A percentile compares a stretch with the other conserved stretches of the same genome.
phyloP scores from a whole-genome alignment of 2,797 vertebrate genomes.

The Vipera ursinii region DNA sequence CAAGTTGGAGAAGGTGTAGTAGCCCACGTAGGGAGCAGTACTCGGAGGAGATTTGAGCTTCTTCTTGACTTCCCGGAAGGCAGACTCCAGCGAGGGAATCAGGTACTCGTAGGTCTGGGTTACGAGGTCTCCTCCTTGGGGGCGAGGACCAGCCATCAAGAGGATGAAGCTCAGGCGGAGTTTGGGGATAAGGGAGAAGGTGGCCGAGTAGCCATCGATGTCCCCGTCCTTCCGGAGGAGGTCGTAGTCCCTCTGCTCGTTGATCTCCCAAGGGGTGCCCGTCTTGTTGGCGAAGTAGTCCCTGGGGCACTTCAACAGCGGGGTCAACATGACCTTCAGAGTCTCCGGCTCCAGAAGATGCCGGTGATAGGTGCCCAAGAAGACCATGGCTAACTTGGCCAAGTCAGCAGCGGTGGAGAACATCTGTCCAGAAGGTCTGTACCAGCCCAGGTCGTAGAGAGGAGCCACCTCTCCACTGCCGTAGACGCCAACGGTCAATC shows the following conservation, averaged over 20 bases:
- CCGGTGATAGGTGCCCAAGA: slow-evolving; percentile 82
- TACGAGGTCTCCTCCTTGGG: slow-evolving; percentile 81
- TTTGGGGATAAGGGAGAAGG: slow-evolving; percentile 87
- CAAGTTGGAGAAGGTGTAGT: slow-evolving; percentile 88
- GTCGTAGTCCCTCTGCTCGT: slow-evolving; percentile 84
- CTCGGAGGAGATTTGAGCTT: slow-evolving; percentile 77
- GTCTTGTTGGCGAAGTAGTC: slow-evolving; percentile 92
- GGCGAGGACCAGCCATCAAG: slow-evolving; percentile 86
- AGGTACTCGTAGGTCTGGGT: slow-evolving; percentile 78
- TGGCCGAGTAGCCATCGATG: slow-evolving; percentile 90
- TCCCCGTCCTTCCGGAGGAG: slow-evolving; percentile 89
- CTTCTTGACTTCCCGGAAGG: slow-evolving; percentile 81
- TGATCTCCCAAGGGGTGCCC: slow-evolving; percentile 93
- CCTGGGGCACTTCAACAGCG: slow-evolving; percentile 83
- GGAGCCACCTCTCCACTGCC: slow-evolving; percentile 81
- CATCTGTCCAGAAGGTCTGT: slow-evolving; percentile 94
- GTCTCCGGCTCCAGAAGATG: slow-evolving; percentile 84
- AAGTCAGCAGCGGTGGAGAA: slow-evolving; percentile 90
- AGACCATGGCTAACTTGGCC: slow-evolving; percentile 87
- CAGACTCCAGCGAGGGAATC: slow-evolving; percentile 87
- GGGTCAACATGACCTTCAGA: slow-evolving; percentile 87
- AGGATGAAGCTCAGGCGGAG: slow-evolving; percentile 87
- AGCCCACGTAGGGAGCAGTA: slow-evolving; percentile 81
- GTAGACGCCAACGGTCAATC: slow-evolving; percentile 89
- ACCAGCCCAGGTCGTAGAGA: slow-evolving; percentile 94